Evolutionary conservation across 2,797 vertebrate genomes (phyloP), one percentile per base, ranked within the genome.

Genomic region (Cuculus canorus): DNA sequence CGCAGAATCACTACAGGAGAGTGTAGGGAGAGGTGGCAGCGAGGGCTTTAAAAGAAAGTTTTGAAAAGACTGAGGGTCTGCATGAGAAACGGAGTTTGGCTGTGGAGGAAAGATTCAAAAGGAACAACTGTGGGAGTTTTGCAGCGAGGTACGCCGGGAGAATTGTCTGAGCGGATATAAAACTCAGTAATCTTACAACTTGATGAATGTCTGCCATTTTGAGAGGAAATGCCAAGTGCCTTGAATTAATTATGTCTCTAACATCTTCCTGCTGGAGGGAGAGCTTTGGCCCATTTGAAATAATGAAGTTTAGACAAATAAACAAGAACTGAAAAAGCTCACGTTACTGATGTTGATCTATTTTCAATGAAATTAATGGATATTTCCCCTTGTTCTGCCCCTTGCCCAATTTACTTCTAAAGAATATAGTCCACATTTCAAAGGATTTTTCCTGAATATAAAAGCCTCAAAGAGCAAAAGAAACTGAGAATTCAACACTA

Each of bases 151-250:
- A 4, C 1, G 30, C 23, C 16, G 3, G 47, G 71, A 86, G 64
- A 92, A 71, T 0, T 6, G 41, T 50, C 63, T 33, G 37, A 72
- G 56, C 45, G 13, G n/a, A 82, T 0, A 0, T 15, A 25, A 84
- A 88, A 70, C 43, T 43, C 54, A 37, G 61, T 33, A 83, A 39
- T 50, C 48, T 43, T 76, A 54, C 10, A 6, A 68, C 27, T 43
- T 94, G 88, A 94, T 93, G 53, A 95, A 93, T 93, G 73, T 50
- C 59, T 95, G 63, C 80, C 95, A 90, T 84, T 92, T 86, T 93
- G 88, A 90, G 88, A 90, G 94, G 95, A 96, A 97, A 93, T 84
- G 41, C 82, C 88, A 95, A 88, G 77, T 82, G 75, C 37, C 86
- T 94, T 94, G 66, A 65, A 86, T 88, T 94, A 94, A 94, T 94